phyloP scores from a whole-genome alignment of 2,113 vertebrate species.

The Suncus etruscus region DNA sequence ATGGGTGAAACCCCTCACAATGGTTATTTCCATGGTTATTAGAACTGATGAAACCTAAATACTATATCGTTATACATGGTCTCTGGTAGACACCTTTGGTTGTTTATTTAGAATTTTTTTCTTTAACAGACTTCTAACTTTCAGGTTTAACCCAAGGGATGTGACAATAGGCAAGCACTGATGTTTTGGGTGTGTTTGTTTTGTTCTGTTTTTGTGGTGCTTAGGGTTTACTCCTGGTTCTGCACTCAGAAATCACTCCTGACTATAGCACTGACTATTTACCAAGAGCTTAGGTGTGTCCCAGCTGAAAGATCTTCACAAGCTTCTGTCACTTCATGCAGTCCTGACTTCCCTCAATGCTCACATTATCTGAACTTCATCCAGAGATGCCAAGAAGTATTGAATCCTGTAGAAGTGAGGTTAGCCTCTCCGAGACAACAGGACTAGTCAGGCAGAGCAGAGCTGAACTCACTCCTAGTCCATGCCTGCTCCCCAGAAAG shows the following conservation, averaged over 20 bases:
- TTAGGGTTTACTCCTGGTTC: no score
- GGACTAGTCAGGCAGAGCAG: no score
- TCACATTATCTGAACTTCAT: neutral
- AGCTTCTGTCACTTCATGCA: neutral
- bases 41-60: neutral
- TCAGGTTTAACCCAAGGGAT: constrained; percentile 10
- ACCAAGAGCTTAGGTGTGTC: neutral
- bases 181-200: neutral
- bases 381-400: neutral
- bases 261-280: neutral
- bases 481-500: no score
- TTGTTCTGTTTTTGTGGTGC: no score
- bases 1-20: no score
- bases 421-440: neutral
- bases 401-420: neutral
- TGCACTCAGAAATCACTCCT: no score
- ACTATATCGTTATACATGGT: constrained; percentile 8
- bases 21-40: neutral
- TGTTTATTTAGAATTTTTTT: neutral
- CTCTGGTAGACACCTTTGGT: constrained; percentile 1
- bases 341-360: neutral
- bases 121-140: neutral
- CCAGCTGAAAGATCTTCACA: neutral
- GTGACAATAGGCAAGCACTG: neutral
- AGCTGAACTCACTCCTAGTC: no score